A percentile compares a stretch with the other conserved stretches of the same genome.
Evolutionary conservation across 2,113 vertebrate genomes (phyloP).

Genomic region (Plectropomus leopardus): DNA sequence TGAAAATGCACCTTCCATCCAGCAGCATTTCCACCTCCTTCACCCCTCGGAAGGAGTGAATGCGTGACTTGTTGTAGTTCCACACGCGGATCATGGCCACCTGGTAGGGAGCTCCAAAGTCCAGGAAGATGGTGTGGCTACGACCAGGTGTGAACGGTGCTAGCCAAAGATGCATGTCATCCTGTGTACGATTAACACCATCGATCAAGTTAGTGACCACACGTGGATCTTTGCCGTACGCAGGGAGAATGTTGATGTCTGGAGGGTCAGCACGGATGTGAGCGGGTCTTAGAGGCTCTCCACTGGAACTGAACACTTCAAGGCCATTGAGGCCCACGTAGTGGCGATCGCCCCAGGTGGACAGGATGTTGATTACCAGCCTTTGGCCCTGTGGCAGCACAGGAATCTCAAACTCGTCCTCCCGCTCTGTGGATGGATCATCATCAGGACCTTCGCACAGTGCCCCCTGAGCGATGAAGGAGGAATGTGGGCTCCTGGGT

Average conservation of each 20-base stretch:
- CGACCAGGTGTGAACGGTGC: constrained; percentile 93
- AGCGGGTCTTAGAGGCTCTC: constrained; percentile 87
- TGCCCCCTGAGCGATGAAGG: constrained; percentile 60
- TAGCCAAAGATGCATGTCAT: constrained; percentile 98
- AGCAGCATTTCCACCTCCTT: constrained; percentile 92
- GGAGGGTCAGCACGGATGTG: constrained; percentile 91
- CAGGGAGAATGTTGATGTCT: constrained; percentile 94
- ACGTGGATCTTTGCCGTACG: constrained; percentile 92
- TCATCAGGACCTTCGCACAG: constrained; percentile 73
- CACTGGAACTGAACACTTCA: constrained; percentile 93
- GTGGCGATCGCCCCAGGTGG: constrained; percentile 98
- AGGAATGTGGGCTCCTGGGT: constrained; percentile 44
- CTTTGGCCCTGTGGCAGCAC: constrained; percentile 91
- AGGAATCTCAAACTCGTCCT: constrained; percentile 93
- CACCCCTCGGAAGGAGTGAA: constrained; percentile 95
- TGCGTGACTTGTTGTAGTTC: constrained; percentile 99
- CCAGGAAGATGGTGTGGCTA: constrained; percentile 87
- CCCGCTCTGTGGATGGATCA: constrained; percentile 64
- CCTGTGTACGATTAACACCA: constrained; percentile 94
- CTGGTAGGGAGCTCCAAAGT: constrained; percentile 88
- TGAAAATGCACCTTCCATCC: constrained; percentile 91
- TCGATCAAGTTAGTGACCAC: constrained; percentile 91
- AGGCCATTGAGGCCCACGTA: constrained; percentile 97
- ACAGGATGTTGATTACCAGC: constrained; percentile 90
- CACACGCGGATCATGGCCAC: constrained; percentile 97